Base-by-base conservation (phyloP, 2,113 vertebrate species). In the Epinephelus cyanopodus region DNA sequence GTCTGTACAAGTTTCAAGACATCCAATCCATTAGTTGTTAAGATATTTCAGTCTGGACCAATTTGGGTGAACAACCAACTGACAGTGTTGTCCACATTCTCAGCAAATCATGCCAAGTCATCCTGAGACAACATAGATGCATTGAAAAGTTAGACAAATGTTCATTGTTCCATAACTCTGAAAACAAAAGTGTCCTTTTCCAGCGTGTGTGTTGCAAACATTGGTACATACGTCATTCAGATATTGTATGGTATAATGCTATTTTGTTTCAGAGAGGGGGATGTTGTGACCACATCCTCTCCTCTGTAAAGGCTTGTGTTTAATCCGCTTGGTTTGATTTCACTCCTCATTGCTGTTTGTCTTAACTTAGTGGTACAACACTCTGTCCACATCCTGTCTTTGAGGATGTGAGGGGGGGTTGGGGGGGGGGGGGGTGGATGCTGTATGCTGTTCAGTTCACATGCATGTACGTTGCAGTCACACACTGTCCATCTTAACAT, bases 321-420 rank as follows among this genome's bases (percentile, higher is more conserved):
- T 25, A 72, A 83, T 71, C 73, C 60, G 15, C 70, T 48, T 21
- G 25, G 81, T 84, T 74, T 65, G 57, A 83, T 74, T 89, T 73
- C n/a, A 47, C 58, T 68, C 73, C 42, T 65, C 73, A 27, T 42
- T 63, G 60, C 79, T 68, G 79, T 90, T 91, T 87, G 81, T 75
- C 79, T 79, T 19, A 80, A 81, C 79, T 77, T 39, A 56, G 75
- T 62, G 85, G 77, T 86, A n/a, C 27, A 70, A 82, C 81, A 68
- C 67, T 65, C 19, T 33, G 58, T 90, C 73, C 84, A 89, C 89
- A 90, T 92, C 84, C 79, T 87, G 75, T 68, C 85, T 81, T 81
- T 50, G 61, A 90, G 89, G 72, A 60, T 61, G 69, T 5, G 48
- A 54, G 23, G 47, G 27, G 37, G n/a, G n/a, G n/a, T n/a, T n/a